A percentile compares a stretch with the other conserved stretches of the same genome.
Conservation (phyloP, 2,113 vertebrate species). For the Leuciscus idus region DNA sequence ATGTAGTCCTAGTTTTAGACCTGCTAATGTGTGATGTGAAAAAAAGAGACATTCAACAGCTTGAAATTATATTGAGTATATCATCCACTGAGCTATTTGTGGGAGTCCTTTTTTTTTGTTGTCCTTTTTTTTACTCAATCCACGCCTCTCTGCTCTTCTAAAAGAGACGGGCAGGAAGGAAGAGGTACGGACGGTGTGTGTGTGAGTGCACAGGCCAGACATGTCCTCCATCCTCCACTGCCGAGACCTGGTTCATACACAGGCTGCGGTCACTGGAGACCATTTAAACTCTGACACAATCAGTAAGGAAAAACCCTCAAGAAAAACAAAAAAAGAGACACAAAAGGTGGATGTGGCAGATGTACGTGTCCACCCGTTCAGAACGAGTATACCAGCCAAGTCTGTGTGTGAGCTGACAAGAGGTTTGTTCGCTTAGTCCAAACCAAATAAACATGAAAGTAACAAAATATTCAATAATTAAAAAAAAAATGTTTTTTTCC, state of each 20-base stretch:
- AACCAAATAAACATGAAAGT: background rate
- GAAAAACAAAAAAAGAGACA: constrained; percentile 11
- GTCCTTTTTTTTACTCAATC: constrained; percentile 12
- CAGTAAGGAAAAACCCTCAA: constrained; percentile 34
- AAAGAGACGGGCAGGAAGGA: constrained; percentile 47
- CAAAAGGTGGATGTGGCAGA: constrained; percentile 20
- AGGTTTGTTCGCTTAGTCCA: background rate
- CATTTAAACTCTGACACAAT: constrained; percentile 23
- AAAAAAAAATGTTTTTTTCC: too few relatives aligned
- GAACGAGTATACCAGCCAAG: background rate
- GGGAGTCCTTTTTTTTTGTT: background rate
- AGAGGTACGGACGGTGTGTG: constrained; percentile 34
- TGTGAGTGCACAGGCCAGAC: constrained; percentile 26
- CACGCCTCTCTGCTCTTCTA: background rate
- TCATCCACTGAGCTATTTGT: background rate
- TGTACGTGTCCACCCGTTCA: background rate
- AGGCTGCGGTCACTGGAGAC: constrained; percentile 24
- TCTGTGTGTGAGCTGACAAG: too few relatives aligned
- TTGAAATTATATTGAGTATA: background rate
- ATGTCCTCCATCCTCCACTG: background rate
- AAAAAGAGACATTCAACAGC: background rate
- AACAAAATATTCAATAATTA: background rate
- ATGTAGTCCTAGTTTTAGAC: background rate
- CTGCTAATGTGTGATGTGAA: background rate
- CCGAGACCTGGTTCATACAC: constrained; percentile 22